A percentile compares a stretch with the other conserved stretches of the same genome.
Conservation (phyloP, 2,797 vertebrate genomes). For the Sebastes dallii region DNA sequence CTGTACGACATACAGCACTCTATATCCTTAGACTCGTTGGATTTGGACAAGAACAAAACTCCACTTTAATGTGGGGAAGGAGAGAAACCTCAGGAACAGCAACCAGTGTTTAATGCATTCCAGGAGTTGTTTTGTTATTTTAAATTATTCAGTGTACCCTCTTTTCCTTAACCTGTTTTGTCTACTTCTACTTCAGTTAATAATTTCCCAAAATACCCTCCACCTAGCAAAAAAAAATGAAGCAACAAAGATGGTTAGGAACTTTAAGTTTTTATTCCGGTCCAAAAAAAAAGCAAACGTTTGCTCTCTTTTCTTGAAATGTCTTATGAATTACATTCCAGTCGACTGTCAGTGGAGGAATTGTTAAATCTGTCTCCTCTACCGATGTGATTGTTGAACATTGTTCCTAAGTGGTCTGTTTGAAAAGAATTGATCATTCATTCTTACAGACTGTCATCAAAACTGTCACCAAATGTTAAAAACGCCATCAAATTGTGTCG, state of each 20-base stretch:
- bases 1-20: background rate
- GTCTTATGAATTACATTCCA: constrained; percentile 15
- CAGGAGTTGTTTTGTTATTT: constrained; percentile 18
- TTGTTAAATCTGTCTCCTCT: constrained; percentile 16
- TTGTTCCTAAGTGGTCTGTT: constrained; percentile 39
- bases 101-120: background rate
- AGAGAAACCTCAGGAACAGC: background rate
- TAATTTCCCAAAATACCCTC: constrained; percentile 40
- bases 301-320: constrained; percentile 8
- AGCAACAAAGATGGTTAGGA: background rate
- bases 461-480: constrained; percentile 36
- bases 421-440: constrained; percentile 35
- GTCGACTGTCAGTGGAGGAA: constrained; percentile 24
- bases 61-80: background rate
- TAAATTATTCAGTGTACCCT: constrained; percentile 11
- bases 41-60: background rate
- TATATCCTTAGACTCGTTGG: background rate
- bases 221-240: background rate
- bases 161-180: constrained; percentile 29
- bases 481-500: constrained; percentile 16
- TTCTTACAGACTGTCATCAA: constrained; percentile 23
- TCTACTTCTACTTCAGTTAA: constrained; percentile 30
- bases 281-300: background rate
- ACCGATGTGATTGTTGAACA: constrained; percentile 24
- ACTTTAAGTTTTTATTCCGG: background rate